These are phyloP conservation scores for Numenius phaeopus DNA, from an alignment of 2,797 vertebrate genomes.

Conservation along the genomic window DNA sequence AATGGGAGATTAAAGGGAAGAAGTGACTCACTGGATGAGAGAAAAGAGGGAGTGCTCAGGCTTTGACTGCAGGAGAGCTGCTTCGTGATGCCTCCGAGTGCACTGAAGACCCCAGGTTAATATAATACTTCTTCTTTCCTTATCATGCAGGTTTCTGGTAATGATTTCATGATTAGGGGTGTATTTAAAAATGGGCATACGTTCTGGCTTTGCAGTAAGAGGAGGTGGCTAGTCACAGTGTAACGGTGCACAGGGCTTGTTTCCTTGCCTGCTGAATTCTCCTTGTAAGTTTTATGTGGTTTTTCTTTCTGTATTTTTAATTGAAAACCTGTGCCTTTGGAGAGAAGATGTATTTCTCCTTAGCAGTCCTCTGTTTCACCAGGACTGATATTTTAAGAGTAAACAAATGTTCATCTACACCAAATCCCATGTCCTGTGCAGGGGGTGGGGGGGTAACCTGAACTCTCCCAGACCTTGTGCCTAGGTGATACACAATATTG, in stretches of 20 bases:
- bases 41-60: neutral
- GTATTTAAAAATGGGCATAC: constrained; percentile 20
- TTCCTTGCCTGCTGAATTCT: neutral
- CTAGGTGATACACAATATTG: neutral
- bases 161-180: constrained; percentile 38
- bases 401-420: neutral
- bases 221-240: neutral
- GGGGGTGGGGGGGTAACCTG: neutral
- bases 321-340: neutral
- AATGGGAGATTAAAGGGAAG: constrained; percentile 73
- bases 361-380: neutral
- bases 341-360: neutral
- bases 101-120: constrained; percentile 58
- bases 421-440: neutral
- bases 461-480: neutral
- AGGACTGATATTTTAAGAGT: neutral
- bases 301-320: neutral
- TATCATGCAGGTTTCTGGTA: constrained; percentile 39
- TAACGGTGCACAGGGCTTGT: neutral
- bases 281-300: neutral
- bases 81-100: neutral
- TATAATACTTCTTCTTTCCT: constrained; percentile 52
- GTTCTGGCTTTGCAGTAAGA: constrained; percentile 3
- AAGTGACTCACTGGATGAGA: constrained; percentile 60
- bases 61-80: constrained; percentile 16